Percentiles rank a stretch among this genome's conserved stretches.
Conservation (phyloP, 2,888 invertebrate genomes). For the Drosophila nr. perissopoda region DNA sequence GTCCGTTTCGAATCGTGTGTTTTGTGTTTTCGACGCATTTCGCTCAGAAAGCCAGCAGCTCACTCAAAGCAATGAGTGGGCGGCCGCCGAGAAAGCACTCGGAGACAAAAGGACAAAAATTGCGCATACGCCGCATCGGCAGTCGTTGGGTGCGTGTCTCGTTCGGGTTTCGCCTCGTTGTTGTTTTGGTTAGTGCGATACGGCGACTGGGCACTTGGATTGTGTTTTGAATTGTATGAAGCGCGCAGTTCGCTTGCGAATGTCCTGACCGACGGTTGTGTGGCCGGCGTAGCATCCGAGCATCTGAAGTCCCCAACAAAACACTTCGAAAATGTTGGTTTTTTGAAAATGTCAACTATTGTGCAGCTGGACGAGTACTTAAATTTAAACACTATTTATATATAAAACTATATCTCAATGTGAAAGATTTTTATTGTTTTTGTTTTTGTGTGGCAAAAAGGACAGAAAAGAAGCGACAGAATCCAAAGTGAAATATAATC, state of each 20-base stretch:
- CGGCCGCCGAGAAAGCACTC: conserved; percentile 30
- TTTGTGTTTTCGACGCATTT: not conserved
- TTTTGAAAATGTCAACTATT: conserved; percentile 29
- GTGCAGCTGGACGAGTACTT: conserved; percentile 1
- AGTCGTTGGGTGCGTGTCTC: conserved; percentile 7
- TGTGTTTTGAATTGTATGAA: conserved; percentile 50
- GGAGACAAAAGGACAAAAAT: conserved; percentile 16
- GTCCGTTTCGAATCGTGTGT: not conserved
- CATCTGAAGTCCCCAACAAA: not conserved
- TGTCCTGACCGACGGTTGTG: conserved; percentile 73
- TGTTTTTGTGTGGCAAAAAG: conserved; percentile 25
- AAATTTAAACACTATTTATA: not conserved
- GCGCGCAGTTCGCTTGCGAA: conserved; percentile 72
- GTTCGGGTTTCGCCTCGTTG: conserved; percentile 45
- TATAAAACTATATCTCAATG: not conserved
- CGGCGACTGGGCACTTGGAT: conserved; percentile 39
- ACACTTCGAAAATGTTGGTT: conserved; percentile 34
- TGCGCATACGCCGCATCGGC: conserved; percentile 46
- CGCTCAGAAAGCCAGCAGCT: not conserved
- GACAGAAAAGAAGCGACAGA: conserved; percentile 1
- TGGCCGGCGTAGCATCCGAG: conserved; percentile 40
- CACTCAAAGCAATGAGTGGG: conserved; percentile 41
- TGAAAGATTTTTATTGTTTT: conserved; percentile 31
- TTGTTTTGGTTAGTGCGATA: conserved; percentile 40
- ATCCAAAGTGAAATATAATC: not conserved